These are phyloP conservation scores for Anastatus disparis DNA, from an alignment of 1,140 invertebrate species.

Conservation along the genomic window DNA sequence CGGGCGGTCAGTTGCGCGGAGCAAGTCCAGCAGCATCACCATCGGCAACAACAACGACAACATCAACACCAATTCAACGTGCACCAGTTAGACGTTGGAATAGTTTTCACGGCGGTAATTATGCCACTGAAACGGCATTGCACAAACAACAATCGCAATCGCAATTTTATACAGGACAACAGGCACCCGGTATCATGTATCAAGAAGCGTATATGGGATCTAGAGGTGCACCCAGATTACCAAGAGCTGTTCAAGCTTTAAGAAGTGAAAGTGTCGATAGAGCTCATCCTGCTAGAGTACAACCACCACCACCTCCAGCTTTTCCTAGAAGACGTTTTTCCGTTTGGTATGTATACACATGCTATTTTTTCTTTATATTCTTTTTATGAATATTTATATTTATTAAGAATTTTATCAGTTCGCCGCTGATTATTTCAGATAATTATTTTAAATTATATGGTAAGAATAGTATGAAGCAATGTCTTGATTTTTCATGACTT, in stretches of 20 bases:
- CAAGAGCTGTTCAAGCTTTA: slow-evolving; percentile 60
- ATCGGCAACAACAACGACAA: slow-evolving; percentile 38
- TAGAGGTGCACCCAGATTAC: slow-evolving; percentile 46
- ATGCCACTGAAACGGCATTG: neutral
- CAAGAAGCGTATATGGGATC: slow-evolving; percentile 40
- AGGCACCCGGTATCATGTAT: slow-evolving; percentile 39
- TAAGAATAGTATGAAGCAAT: no score
- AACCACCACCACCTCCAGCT: slow-evolving; percentile 61
- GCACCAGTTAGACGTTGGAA: slow-evolving; percentile 69
- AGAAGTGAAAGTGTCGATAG: slow-evolving; percentile 64
- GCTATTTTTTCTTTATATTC: no score
- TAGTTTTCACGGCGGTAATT: slow-evolving; percentile 65
- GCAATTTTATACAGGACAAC: slow-evolving; percentile 27
- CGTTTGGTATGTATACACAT: slow-evolving; percentile 71
- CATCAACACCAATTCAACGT: slow-evolving; percentile 38
- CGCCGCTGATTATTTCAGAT: no score
- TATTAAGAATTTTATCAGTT: no score
- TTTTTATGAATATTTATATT: no score
- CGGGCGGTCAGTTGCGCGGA: slow-evolving; percentile 58
- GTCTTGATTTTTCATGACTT: no score
- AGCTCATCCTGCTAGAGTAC: slow-evolving; percentile 57
- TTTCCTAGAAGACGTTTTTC: slow-evolving; percentile 67
- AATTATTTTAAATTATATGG: no score
- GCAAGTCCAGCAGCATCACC: slow-evolving; percentile 23
- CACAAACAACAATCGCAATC: slow-evolving; percentile 23